Percentiles rank a stretch among this genome's conserved stretches.
phyloP scores from a whole-genome alignment of 92 coral and sea anemone species.

The Metridium senile region DNA sequence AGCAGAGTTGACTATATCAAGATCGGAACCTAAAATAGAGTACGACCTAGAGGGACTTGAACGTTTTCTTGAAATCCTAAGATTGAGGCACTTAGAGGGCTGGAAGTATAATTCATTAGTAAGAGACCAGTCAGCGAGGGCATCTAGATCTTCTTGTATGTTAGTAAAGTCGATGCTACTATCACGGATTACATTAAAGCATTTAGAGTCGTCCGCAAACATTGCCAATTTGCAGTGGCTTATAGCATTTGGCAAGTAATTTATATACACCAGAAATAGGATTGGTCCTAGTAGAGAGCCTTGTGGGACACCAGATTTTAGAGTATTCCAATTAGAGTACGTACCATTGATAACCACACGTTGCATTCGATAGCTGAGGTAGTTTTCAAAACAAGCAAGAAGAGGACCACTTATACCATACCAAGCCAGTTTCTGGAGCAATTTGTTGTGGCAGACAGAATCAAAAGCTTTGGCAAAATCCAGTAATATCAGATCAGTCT shows the following conservation, averaged over 20 bases:
- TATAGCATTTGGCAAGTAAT: constrained; percentile 42
- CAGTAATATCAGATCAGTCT: constrained; percentile 47
- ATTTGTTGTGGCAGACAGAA: constrained; percentile 50
- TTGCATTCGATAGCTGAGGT: constrained; percentile 38
- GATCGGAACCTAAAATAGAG: constrained; percentile 6
- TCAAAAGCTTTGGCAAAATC: constrained; percentile 53
- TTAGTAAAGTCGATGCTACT: constrained; percentile 24
- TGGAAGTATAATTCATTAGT: constrained; percentile 39
- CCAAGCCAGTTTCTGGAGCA: constrained; percentile 33
- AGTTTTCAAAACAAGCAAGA: constrained; percentile 47
- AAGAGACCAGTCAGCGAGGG: constrained; percentile 32
- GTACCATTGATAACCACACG: constrained; percentile 49
- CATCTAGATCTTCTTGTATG: constrained; percentile 43
- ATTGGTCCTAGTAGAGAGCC: constrained; percentile 51
- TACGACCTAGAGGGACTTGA: constrained; percentile 16
- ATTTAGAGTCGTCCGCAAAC: constrained; percentile 62
- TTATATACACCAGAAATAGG: constrained; percentile 44
- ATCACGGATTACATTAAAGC: constrained; percentile 25
- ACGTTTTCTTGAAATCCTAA: constrained; percentile 29
- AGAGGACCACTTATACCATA: constrained; percentile 50
- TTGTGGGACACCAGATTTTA: constrained; percentile 38
- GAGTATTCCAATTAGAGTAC: constrained; percentile 35
- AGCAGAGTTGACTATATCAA: constrained; percentile 13
- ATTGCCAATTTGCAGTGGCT: constrained; percentile 28
- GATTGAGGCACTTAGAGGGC: constrained; percentile 39